Evolutionary conservation across 2,797 vertebrate species (phyloP).

Genomic region (Pseudochirops corinnae): DNA sequence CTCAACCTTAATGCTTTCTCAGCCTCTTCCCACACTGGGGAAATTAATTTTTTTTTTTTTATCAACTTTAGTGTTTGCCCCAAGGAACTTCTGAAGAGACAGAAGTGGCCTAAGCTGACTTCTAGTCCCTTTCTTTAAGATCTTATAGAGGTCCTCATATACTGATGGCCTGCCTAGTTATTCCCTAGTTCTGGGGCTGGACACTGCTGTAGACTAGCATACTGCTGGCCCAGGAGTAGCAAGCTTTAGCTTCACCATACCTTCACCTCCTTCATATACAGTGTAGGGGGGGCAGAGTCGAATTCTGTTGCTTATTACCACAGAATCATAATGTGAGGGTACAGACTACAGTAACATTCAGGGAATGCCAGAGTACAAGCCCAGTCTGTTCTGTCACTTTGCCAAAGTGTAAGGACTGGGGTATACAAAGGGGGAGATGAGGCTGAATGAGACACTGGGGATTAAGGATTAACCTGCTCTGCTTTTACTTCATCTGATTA

Average conservation of each 20-base stretch:
- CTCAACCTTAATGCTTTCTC: neutral
- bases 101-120: neutral
- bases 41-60: neutral
- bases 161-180: neutral
- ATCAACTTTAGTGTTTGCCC: neutral
- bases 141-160: neutral
- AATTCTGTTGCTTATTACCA: neutral
- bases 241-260: neutral
- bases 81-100: neutral
- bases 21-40: neutral
- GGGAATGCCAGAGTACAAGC: neutral
- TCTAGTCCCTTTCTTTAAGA: neutral
- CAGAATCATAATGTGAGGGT: neutral
- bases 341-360: neutral
- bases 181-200: neutral
- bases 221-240: neutral
- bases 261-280: neutral
- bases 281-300: neutral
- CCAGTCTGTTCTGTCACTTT: neutral
- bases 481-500: neutral
- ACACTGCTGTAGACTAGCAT: neutral
- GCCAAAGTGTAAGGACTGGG: neutral
- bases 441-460: neutral
- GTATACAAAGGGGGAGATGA: neutral
- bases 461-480: neutral